Evolutionary conservation across 2,888 invertebrate genomes (phyloP), one percentile per base, ranked within the genome.

Genomic region (Synanthedon myopaeformis): DNA sequence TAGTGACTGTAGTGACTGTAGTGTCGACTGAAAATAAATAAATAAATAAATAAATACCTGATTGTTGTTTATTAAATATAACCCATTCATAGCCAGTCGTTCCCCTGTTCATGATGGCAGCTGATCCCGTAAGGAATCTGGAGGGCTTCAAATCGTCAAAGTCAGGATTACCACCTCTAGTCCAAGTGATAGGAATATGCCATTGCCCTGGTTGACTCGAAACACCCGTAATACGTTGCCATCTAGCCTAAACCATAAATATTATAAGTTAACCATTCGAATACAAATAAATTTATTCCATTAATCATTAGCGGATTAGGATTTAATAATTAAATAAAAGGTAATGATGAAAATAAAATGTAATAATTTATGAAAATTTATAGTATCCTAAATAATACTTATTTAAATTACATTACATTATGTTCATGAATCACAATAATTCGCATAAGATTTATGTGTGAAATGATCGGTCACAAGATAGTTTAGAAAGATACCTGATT

Each of bases 41-140:
- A 35, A 35, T 35, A 28, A 28, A 28, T 28, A 8, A 4, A 42
- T 4, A 1, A 65, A 69, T 67, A 90, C 91, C 91, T 56, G 89
- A 79, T 65, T 89, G 82, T 63, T 91, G 90, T 51, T 90, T 79
- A 67, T 92, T 92, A 55, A 91, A 86, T 28, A 92, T 76, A 6
- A 92, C 80, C 91, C 91, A 92, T 59, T 89, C 88, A 2, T 66
- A 55, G 3, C 78, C 81, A 52, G 58, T 61, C 0, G 69, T 67
- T 12, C 75, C 79, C 55, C 79, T 70, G 0, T 74, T 53, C 5
- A 87, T 69, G 1, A 61, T 56, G 1, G 66, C 66, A 0, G 62
- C 51, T 54, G 63, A 61, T 0, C 51, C 61, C 1, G 72, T 72
- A 12, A 85, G 59, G 11, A 87, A 57, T 49, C 75, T 65, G 2